Base-by-base conservation (phyloP, 2,113 vertebrate species). In the Takifugu flavidus region DNA sequence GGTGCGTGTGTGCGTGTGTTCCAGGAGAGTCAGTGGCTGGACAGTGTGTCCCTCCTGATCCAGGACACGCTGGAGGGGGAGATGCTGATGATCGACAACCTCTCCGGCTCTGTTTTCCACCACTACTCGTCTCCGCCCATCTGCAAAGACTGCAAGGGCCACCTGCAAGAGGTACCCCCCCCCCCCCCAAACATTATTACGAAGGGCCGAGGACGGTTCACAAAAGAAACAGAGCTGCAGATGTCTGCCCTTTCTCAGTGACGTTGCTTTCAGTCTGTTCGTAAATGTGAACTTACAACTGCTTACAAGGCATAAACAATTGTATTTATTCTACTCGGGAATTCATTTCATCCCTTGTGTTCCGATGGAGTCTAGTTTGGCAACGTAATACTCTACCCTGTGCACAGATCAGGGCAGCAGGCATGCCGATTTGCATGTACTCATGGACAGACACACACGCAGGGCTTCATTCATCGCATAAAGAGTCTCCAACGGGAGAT, bases 21-120 rank as follows among this genome's bases (percentile, higher is more conserved):
- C 75, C 88, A 99, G 97, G 96, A 98, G 92, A 98, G 92, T 89
- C 92, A 98, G 90, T 99, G 96, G 97, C 91, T 98, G 94, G 97
- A 99, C 94, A 99, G 97, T 86, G 95, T 99, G 74, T 99, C 97
- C 90, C 94, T 99, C 90, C 95, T 99, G 86, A 98, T 99, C 92
- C 96, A 96, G 92, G 97, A 99, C 87, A 95, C 97, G 47, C 92
- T 98, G 91, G 97, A 99, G 83, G 95, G 94, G 80, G 97, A 99
- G 91, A 93, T 99, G 93, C 93, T 95, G 93, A 96, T 99, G 92
- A 98, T 99, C 71, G 97, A 99, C 92, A 99, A 98, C 91, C 95
- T 99, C 80, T 99, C 97, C 1, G 97, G 95, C 79, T 99, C 97
- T 66, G 92, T 99, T 90, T 99, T 98, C 92, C 96, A 98, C 89